phyloP scores from a whole-genome alignment of 2,888 invertebrate genomes.

The Anarsia innoxiella region DNA sequence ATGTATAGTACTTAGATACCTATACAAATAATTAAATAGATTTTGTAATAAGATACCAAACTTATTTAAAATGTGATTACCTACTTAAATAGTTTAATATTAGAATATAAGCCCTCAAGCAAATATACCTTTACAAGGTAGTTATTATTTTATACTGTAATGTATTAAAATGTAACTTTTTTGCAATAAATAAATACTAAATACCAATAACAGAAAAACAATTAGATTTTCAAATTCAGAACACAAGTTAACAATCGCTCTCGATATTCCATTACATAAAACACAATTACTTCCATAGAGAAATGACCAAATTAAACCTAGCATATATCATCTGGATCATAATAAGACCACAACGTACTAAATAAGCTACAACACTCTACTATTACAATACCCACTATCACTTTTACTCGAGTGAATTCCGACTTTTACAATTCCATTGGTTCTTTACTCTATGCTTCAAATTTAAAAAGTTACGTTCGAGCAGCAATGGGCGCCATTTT shows the following conservation, averaged over 20 bases:
- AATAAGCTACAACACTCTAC: slow-evolving; percentile 34
- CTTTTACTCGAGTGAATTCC: slow-evolving; percentile 6
- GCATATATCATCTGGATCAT: slow-evolving; percentile 40
- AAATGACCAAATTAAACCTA: slow-evolving; percentile 27
- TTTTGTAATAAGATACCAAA: too few species aligned
- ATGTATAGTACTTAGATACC: too few species aligned
- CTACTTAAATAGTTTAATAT: too few species aligned
- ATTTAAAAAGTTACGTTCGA: too few species aligned
- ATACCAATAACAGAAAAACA: slow-evolving; percentile 22
- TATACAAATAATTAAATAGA: too few species aligned
- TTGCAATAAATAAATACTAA: too few species aligned
- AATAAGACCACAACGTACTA: slow-evolving; percentile 36
- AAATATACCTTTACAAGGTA: too few species aligned
- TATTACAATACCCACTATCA: slow-evolving; percentile 28
- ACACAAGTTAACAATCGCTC: background rate
- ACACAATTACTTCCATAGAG: slow-evolving; percentile 14
- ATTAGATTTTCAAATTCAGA: too few species aligned
- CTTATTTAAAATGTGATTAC: too few species aligned
- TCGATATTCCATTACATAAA: slow-evolving; percentile 33
- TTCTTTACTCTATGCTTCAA: background rate
- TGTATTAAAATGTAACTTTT: too few species aligned
- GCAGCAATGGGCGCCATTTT: background rate
- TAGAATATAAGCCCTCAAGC: too few species aligned
- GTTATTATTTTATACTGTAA: too few species aligned
- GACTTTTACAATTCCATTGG: background rate